Conservation (phyloP, 2,888 invertebrate species). For the Lycocerus yunnanus region DNA sequence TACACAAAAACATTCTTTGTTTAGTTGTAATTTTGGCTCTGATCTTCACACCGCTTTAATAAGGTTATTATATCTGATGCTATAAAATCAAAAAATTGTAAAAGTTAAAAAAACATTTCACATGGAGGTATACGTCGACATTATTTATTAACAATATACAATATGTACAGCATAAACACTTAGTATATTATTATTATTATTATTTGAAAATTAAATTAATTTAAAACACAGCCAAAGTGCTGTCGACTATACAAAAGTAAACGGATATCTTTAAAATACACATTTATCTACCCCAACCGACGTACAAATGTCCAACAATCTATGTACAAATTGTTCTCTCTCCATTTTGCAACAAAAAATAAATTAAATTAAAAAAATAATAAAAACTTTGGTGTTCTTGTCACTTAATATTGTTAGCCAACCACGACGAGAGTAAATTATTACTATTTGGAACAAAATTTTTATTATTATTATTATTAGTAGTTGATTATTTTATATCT, state of each 20-base stretch:
- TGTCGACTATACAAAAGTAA: constrained; percentile 50
- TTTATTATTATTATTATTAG: constrained; percentile 23
- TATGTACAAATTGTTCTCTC: constrained; percentile 5
- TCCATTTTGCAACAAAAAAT: constrained; percentile 1
- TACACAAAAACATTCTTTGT: too few relatives aligned
- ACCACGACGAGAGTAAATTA: background rate
- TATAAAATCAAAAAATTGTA: background rate
- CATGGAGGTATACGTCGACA: constrained; percentile 34
- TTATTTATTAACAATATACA: constrained; percentile 42
- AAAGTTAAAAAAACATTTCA: background rate
- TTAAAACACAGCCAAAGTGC: constrained; percentile 53
- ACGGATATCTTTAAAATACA: constrained; percentile 14
- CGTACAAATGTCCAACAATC: constrained; percentile 14
- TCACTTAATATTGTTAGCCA: constrained; percentile 14
- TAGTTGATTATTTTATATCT: constrained; percentile 18
- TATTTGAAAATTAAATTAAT: constrained; percentile 35
- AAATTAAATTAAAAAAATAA: constrained; percentile 10
- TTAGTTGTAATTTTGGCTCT: too few relatives aligned
- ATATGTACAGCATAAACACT: constrained; percentile 41
- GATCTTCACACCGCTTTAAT: too few relatives aligned
- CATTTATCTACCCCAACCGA: background rate
- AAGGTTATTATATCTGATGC: too few relatives aligned
- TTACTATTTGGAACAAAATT: constrained; percentile 8
- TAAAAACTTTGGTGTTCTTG: background rate
- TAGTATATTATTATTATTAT: constrained; percentile 29